phyloP scores from a whole-genome alignment of 2,113 vertebrate genomes.

The Ranitomeya imitator region DNA sequence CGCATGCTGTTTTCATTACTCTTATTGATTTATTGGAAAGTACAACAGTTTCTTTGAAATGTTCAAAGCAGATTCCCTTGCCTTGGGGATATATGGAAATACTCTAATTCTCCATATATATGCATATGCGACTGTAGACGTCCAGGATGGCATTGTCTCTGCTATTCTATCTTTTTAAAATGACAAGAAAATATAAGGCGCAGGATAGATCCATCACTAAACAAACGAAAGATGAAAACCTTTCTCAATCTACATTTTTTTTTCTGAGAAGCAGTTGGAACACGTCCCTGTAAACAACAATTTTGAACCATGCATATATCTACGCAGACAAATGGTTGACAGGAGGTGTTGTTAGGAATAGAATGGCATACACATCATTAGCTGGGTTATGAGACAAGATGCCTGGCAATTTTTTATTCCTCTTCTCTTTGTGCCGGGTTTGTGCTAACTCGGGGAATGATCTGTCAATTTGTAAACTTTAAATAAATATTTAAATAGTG shows the following conservation, averaged over 20 bases:
- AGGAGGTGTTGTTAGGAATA: conserved; percentile 51
- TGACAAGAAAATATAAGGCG: conserved; percentile 46
- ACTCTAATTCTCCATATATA: conserved; percentile 48
- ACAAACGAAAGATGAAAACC: conserved; percentile 55
- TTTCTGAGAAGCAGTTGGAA: conserved; percentile 47
- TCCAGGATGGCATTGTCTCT: conserved; percentile 29
- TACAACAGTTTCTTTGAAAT: conserved; percentile 46
- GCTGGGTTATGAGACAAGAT: conserved; percentile 56
- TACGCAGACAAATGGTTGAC: conserved; percentile 55
- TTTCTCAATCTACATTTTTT: conserved; percentile 47
- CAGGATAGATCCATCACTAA: conserved; percentile 44
- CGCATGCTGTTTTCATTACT: conserved; percentile 28
- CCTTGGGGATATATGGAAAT: conserved; percentile 38
- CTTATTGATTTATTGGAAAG: conserved; percentile 47
- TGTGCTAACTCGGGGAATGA: conserved; percentile 44
- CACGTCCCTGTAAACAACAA: conserved; percentile 53
- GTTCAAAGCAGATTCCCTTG: conserved; percentile 35
- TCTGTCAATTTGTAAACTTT: conserved; percentile 53
- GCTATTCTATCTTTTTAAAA: conserved; percentile 35
- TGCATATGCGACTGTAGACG: conserved; percentile 38
- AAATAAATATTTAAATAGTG: conserved; percentile 47
- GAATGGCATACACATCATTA: conserved; percentile 56
- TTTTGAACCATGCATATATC: conserved; percentile 51
- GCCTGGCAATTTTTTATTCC: conserved; percentile 44
- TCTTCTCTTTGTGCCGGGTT: background rate